phyloP scores from a whole-genome alignment of 2,797 vertebrate species.

The Pterois miles region DNA sequence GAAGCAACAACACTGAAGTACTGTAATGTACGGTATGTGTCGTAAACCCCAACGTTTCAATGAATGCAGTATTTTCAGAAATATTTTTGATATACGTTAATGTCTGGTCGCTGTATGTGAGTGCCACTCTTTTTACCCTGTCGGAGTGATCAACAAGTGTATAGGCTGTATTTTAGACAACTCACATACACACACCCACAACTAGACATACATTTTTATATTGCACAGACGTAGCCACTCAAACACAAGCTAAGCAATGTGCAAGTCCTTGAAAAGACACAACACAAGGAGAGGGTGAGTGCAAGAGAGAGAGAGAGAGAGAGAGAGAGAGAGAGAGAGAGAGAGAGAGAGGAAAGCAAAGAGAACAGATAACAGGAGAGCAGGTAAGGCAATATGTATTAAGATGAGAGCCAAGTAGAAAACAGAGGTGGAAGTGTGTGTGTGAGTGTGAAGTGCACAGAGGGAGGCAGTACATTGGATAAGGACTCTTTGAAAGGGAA shows the following conservation, averaged over 20 bases:
- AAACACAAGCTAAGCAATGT: not conserved
- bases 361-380: slow-evolving; percentile 32
- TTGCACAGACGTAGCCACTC: not conserved
- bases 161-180: not conserved
- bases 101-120: not conserved
- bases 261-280: slow-evolving; percentile 39
- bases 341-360: slow-evolving; percentile 21
- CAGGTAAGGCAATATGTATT: slow-evolving; percentile 37
- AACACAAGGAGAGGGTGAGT: not conserved
- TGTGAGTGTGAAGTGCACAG: slow-evolving; percentile 20
- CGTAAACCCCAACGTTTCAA: not conserved
- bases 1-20: not conserved
- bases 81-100: not conserved
- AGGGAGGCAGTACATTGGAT: slow-evolving; percentile 61
- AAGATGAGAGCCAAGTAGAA: slow-evolving; percentile 49
- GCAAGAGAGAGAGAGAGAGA: not conserved
- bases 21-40: not conserved
- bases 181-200: not conserved
- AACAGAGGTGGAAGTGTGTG: slow-evolving; percentile 21
- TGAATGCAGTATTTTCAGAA: not conserved
- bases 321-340: not conserved
- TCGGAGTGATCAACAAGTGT: slow-evolving; percentile 14
- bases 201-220: not conserved
- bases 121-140: not conserved
- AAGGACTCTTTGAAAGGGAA: slow-evolving; percentile 74